Evolutionary conservation across 2,113 vertebrate genomes (phyloP), one percentile per base, ranked within the genome.

Genomic region (Syrrhaptes paradoxus): DNA sequence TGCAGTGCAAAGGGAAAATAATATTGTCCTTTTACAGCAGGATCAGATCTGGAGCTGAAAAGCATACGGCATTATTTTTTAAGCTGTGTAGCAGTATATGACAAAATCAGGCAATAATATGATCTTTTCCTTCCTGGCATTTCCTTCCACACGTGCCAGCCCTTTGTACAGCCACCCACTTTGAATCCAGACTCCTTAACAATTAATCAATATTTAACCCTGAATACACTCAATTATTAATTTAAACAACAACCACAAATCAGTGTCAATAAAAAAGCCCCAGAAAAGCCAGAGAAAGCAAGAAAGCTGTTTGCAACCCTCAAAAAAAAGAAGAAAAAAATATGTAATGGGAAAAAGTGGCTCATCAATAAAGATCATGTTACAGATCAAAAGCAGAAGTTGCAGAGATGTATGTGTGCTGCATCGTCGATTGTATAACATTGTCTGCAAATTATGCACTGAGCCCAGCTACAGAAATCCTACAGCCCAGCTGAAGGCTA

Each of bases 121-220:
- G 10, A 31, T 61, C 10, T 49, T 89, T 93, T 79, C 31, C 41
- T 70, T 94, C 54, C 46, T 66, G 31, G 28, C 17, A 73, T 61
- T 91, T 73, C 29, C 49, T 8, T 87, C 34, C 65, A 55, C 3
- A 12, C 0, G 0, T 13, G 4, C 22, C 62, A 94, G 34, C 11
- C 28, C 49, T 83, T 75, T 82, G 54, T 74, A 57, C 20, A 65
- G 21, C 45, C 29, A 62, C 41, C 24, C 41, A 49, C 51, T 72
- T 70, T 72, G 71, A 95, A 83, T 52, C n/a, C 22, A 80, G 62
- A 36, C 26, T 87, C 67, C 58, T 51, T 71, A 85, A 77, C 18
- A 79, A 68, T 85, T 88, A 76, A 91, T 88, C 78, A 87, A 75
- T 95, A 73, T 82, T 93, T 87, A 95, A 87, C 71, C 59, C 41